phyloP scores from a whole-genome alignment of 2,113 vertebrate genomes.

The Apistogramma diplotaenia region DNA sequence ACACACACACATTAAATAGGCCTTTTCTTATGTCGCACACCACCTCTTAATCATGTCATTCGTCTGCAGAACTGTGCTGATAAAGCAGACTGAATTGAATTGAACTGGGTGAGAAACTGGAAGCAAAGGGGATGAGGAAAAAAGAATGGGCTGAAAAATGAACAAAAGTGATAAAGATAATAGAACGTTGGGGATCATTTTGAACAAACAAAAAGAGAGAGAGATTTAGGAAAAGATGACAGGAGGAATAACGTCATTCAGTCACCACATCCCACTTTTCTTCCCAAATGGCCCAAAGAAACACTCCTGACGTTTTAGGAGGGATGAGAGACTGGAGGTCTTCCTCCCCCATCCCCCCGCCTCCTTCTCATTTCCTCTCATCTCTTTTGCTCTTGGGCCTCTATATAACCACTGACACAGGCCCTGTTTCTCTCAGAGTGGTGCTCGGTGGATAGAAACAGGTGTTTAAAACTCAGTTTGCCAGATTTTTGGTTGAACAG shows the following conservation, averaged over 20 bases:
- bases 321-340: neutral
- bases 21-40: neutral
- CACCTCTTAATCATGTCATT: neutral
- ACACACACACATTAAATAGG: neutral
- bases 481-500: neutral
- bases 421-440: neutral
- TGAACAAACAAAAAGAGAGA: neutral
- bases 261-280: neutral
- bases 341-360: neutral
- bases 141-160: neutral
- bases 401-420: slow-evolving; percentile 64
- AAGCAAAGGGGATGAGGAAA: neutral
- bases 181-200: neutral
- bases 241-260: neutral
- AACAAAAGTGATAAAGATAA: neutral
- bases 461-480: neutral
- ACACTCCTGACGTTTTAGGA: neutral
- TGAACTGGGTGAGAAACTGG: neutral
- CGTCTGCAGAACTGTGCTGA: neutral
- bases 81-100: neutral
- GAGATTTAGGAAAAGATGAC: slow-evolving; percentile 5
- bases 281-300: slow-evolving; percentile 16
- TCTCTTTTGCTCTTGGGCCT: slow-evolving; percentile 1
- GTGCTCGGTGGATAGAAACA: neutral
- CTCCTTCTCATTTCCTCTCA: slow-evolving; percentile 40